Evolutionary conservation across 2,888 invertebrate species (phyloP), one percentile per base, ranked within the genome.

Genomic region (Tinea semifulvella): DNA sequence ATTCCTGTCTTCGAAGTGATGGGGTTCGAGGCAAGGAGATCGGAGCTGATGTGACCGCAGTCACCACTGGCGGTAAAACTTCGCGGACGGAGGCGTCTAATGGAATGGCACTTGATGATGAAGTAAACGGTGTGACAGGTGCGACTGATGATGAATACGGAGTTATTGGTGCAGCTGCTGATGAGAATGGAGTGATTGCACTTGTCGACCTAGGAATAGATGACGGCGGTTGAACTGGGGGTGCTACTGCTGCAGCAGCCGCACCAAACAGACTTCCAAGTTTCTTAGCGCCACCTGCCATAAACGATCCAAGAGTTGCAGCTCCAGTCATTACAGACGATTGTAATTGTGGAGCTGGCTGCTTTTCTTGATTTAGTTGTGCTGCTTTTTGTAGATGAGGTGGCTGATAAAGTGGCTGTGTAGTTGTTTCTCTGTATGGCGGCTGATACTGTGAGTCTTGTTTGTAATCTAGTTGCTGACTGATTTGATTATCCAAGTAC

Each of bases 261-360:
- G 81, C 75, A 28, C 82, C 82, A 43, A 82, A 76, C 38, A 83
- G 68, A 51, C 75, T 81, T 10, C 82, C 82, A 10, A 82, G 59
- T 52, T 72, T 81, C 50, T 81, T 80, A 10, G 82, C 82, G 48
- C 82, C 79, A 46, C 80, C 82, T 2, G 79, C 75, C 72, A 82
- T 74, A 25, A 82, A 60, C 4, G 74, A 76, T n/a, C 80, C 81
- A 52, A 81, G 61, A 2, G 77, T 77, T 43, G 80, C 79, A 27
- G 77, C 80, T 46, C 80, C 80, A 20, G 75, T 81, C 44, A 80
- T 50, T 11, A 80, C 68, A 48, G 68, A 68, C 1, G 75, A 58
- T 56, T 80, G 79, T 40, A 80, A 50, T 54, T 79, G 77, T 48
- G 76, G 75, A 2, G 70, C 56, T 22, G 76, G 68, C 50, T 68